Evolutionary conservation across 2,888 invertebrate species (phyloP).

Genomic region (Andrena trimmerana): DNA sequence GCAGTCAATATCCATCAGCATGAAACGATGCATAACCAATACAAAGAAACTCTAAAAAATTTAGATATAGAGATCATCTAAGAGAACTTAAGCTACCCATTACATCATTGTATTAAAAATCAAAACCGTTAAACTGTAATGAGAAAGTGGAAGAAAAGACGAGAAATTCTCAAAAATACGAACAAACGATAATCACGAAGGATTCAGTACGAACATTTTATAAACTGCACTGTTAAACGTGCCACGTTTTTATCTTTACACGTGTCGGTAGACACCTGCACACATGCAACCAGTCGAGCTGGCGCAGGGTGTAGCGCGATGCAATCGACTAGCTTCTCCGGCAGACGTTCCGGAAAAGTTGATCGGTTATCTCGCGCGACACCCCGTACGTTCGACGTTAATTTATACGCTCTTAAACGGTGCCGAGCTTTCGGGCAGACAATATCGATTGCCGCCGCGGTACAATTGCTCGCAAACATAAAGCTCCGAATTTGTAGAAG

Average conservation of each 20-base stretch:
- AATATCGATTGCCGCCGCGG: conserved; percentile 67
- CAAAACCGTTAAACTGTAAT: neutral
- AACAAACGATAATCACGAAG: conserved; percentile 41
- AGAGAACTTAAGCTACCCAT: too few species aligned
- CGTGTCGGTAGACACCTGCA: conserved; percentile 1
- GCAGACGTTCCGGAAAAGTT: neutral
- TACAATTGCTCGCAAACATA: conserved; percentile 69
- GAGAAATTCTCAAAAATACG: neutral
- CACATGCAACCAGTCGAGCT: neutral
- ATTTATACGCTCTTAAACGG: conserved; percentile 59
- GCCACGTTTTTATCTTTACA: conserved; percentile 41
- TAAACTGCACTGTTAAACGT: conserved; percentile 25
- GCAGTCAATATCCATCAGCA: neutral
- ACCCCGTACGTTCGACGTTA: conserved; percentile 41
- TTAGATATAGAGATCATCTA: neutral
- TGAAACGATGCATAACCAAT: neutral
- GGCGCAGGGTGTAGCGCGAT: neutral
- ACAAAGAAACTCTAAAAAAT: neutral
- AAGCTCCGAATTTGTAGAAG: conserved; percentile 72
- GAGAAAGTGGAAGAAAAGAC: neutral
- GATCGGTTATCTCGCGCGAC: neutral
- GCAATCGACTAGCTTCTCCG: neutral
- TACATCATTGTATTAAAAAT: neutral
- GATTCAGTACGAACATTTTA: conserved; percentile 38
- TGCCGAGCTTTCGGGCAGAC: conserved; percentile 53